Evolutionary conservation across 2,888 invertebrate species (phyloP).

Genomic region (Lasioglossum lativentre): DNA sequence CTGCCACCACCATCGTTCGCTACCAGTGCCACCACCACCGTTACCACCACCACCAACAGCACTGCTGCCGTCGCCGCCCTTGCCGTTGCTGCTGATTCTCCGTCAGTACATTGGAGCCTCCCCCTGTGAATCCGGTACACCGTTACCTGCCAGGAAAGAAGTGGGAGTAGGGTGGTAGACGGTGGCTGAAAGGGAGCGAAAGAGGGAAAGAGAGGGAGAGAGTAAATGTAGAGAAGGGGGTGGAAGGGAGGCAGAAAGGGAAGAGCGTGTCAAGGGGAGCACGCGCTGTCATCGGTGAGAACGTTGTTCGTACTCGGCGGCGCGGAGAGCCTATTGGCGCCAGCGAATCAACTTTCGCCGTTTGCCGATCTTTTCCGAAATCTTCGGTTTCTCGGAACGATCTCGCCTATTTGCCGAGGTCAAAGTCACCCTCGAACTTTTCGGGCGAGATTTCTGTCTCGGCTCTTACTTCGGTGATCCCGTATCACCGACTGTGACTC

Average conservation of each 20-base stretch:
- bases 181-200: background rate
- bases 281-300: conserved; percentile 67
- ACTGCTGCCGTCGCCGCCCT: conserved; percentile 20
- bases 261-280: conserved; percentile 66
- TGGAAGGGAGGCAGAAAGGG: background rate
- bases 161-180: background rate
- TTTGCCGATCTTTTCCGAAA: background rate
- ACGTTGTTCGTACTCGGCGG: conserved; percentile 50
- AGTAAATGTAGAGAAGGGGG: background rate
- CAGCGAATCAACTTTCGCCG: background rate
- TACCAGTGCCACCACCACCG: conserved; percentile 24
- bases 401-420: background rate
- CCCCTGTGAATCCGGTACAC: conserved; percentile 22
- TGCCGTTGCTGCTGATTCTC: conserved; percentile 30
- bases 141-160: background rate
- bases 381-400: background rate
- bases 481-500: conserved; percentile 5
- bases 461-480: conserved; percentile 18
- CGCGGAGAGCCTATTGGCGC: conserved; percentile 22
- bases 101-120: conserved; percentile 51
- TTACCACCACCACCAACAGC: conserved; percentile 28
- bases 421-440: conserved; percentile 21
- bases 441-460: conserved; percentile 10
- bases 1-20: conserved; percentile 31
- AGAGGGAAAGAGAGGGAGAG: background rate